Evolutionary conservation across 2,113 vertebrate genomes (phyloP).

Genomic region (Rattus rattus): DNA sequence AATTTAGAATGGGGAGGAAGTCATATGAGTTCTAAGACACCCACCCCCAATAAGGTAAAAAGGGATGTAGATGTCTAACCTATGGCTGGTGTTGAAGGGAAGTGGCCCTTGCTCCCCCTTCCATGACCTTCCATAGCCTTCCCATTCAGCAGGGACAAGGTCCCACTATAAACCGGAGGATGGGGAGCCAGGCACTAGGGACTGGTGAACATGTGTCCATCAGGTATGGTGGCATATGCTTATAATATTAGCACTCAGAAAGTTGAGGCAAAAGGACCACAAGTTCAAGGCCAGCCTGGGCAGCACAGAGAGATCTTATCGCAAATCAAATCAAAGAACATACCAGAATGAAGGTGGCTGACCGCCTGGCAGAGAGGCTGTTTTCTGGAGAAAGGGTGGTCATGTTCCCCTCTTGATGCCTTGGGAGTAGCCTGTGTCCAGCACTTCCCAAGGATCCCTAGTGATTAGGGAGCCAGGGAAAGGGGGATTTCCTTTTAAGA

Average conservation of each 20-base stretch:
- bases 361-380: constrained; percentile 76
- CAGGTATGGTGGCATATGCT: background rate
- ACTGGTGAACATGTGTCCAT: constrained; percentile 15
- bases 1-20: background rate
- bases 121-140: background rate
- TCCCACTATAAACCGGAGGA: background rate
- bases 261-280: background rate
- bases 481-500: background rate
- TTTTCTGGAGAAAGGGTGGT: constrained; percentile 80
- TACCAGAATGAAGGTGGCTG: constrained; percentile 81
- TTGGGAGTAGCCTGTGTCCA: constrained; percentile 1
- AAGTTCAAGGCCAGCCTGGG: background rate
- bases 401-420: constrained; percentile 54
- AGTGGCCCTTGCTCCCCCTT: background rate
- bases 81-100: background rate
- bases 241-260: background rate
- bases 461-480: background rate
- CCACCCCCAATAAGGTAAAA: background rate
- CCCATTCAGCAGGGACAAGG: background rate
- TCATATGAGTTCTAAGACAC: background rate
- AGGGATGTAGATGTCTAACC: background rate
- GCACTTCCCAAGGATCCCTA: background rate
- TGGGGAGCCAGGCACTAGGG: background rate
- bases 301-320: background rate
- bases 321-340: background rate